A percentile compares a stretch with the other conserved stretches of the same genome.
These are phyloP conservation scores for Rostratula benghalensis DNA, from an alignment of 2,113 vertebrate species.

Conservation along the genomic window DNA sequence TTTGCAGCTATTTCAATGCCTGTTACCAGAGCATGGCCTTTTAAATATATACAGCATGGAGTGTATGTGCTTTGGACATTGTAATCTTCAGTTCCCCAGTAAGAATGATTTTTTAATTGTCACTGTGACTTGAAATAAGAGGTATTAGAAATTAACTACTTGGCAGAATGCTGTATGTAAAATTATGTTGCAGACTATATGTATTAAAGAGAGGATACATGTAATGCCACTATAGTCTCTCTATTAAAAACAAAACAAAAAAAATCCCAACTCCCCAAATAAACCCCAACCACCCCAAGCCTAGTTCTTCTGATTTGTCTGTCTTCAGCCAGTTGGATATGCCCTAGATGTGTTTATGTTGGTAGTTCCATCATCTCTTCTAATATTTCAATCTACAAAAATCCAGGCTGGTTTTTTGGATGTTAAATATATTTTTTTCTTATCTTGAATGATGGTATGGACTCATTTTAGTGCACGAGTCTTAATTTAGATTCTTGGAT, in stretches of 20 bases:
- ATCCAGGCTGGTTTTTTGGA: background rate
- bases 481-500: background rate
- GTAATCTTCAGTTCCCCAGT: background rate
- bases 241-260: background rate
- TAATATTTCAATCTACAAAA: background rate
- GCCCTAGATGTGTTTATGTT: background rate
- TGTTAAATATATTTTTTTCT: background rate
- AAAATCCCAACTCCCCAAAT: too few species aligned
- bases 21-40: conserved; percentile 1
- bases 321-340: background rate
- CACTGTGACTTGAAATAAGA: background rate
- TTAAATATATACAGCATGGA: background rate
- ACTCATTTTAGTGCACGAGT: background rate
- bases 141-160: background rate
- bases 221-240: background rate
- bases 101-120: background rate
- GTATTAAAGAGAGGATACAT: background rate
- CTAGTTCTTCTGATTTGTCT: background rate
- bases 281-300: fast-evolving
- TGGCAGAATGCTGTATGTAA: background rate
- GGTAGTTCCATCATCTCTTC: background rate
- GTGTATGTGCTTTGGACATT: background rate
- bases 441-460: background rate
- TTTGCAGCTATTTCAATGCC: background rate
- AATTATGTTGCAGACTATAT: background rate